phyloP scores from a whole-genome alignment of 2,113 vertebrate genomes.

The Passer domesticus region DNA sequence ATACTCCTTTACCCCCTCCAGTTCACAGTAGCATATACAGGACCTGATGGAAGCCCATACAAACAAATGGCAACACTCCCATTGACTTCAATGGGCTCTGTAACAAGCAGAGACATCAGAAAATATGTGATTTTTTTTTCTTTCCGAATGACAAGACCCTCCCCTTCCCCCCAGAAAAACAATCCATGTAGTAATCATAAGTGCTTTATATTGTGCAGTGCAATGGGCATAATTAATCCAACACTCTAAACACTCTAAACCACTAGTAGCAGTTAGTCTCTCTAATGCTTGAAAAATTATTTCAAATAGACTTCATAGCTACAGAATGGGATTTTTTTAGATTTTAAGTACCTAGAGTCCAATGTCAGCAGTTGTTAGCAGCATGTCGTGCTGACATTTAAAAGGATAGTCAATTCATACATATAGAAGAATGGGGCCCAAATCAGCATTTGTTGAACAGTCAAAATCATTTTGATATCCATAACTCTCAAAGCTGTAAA shows the following conservation, averaged over 20 bases:
- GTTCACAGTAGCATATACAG: not conserved
- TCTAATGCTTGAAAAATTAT: constrained; percentile 26
- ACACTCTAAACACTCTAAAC: not conserved
- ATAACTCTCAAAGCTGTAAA: not conserved
- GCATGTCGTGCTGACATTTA: not conserved
- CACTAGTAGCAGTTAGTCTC: constrained; percentile 5
- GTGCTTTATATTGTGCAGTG: not conserved
- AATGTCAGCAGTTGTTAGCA: not conserved
- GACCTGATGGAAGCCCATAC: not conserved
- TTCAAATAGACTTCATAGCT: constrained; percentile 1
- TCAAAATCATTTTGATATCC: not conserved
- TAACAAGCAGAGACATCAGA: not conserved
- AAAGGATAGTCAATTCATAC: not conserved
- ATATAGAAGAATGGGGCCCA: not conserved
- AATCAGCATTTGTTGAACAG: not conserved
- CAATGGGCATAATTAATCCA: constrained; percentile 34
- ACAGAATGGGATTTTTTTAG: not conserved
- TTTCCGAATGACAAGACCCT: not conserved
- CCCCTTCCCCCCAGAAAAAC: not conserved
- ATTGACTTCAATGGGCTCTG: not conserved
- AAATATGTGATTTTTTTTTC: constrained; percentile 27
- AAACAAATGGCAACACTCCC: constrained; percentile 18
- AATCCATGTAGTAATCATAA: not conserved
- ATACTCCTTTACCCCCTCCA: not conserved
- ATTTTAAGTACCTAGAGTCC: not conserved